phyloP scores from a whole-genome alignment of 2,888 invertebrate genomes.

The Criorhina ranunculi region DNA sequence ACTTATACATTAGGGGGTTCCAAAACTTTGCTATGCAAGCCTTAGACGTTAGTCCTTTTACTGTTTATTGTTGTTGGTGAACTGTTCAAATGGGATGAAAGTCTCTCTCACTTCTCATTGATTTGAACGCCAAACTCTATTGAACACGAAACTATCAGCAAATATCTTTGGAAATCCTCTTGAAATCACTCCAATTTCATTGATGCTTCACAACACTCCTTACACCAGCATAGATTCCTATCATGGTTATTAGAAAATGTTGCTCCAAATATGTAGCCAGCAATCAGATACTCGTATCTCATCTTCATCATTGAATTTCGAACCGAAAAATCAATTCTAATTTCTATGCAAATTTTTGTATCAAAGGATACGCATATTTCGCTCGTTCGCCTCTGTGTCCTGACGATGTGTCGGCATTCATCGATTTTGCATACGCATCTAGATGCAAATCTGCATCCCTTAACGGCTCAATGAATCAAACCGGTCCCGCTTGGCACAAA shows the following conservation, averaged over 20 bases:
- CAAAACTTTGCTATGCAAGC: no score
- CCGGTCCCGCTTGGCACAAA: constrained; percentile 33
- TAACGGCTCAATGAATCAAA: constrained; percentile 70
- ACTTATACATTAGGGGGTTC: no score
- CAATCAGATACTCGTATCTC: background rate
- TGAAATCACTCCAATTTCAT: background rate
- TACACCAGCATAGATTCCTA: background rate
- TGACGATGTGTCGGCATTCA: constrained; percentile 14
- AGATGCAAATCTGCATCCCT: constrained; percentile 54
- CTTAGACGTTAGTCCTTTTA: no score
- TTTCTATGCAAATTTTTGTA: constrained; percentile 72
- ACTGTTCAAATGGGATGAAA: no score
- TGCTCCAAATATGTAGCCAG: constrained; percentile 1
- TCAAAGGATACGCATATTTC: constrained; percentile 57
- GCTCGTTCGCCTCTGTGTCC: background rate
- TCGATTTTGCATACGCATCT: constrained; percentile 33
- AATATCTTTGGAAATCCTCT: background rate
- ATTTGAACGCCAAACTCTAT: no score
- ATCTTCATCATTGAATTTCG: constrained; percentile 43
- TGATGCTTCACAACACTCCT: background rate
- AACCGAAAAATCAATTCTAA: constrained; percentile 68
- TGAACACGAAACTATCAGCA: background rate
- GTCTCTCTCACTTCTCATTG: no score
- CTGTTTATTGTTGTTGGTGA: no score
- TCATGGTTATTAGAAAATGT: background rate